A percentile compares a stretch with the other conserved stretches of the same genome.
Conservation (phyloP, 2,797 vertebrate species). For the Aldrovandia affinis region DNA sequence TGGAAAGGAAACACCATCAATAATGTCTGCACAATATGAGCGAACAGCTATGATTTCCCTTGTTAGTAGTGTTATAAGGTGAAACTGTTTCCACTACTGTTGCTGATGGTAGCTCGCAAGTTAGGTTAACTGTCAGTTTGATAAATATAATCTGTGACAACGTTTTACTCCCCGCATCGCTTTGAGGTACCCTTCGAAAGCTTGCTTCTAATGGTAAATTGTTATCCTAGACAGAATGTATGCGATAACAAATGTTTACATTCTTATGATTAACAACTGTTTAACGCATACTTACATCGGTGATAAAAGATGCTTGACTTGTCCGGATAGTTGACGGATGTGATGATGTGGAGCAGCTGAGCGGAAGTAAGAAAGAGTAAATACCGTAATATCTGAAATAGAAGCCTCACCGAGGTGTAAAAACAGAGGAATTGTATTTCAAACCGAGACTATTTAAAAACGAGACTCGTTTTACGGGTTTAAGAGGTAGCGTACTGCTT, state of each 20-base stretch:
- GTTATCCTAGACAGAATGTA: slow-evolving; percentile 42
- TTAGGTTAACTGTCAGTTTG: neutral
- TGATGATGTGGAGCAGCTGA: slow-evolving; percentile 50
- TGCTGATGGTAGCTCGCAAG: neutral
- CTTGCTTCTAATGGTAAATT: neutral
- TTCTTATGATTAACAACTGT: slow-evolving; percentile 46
- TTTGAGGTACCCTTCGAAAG: neutral
- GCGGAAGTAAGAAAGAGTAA: slow-evolving; percentile 62
- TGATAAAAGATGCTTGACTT: neutral
- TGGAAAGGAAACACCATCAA: neutral
- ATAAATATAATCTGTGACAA: neutral
- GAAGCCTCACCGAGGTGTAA: too few relatives aligned
- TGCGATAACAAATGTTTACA: slow-evolving; percentile 42
- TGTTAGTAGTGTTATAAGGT: neutral
- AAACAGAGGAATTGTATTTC: neutral
- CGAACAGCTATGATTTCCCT: neutral
- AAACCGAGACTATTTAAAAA: neutral
- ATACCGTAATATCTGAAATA: slow-evolving; percentile 39
- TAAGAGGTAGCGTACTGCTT: too few relatives aligned
- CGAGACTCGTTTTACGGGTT: neutral
- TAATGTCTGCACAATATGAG: neutral
- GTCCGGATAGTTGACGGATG: slow-evolving; percentile 33
- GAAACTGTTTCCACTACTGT: neutral
- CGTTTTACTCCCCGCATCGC: neutral
- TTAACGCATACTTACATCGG: slow-evolving; percentile 11